Evolutionary conservation across 2,888 invertebrate species (phyloP).

Genomic region (Tortricodes alternella): DNA sequence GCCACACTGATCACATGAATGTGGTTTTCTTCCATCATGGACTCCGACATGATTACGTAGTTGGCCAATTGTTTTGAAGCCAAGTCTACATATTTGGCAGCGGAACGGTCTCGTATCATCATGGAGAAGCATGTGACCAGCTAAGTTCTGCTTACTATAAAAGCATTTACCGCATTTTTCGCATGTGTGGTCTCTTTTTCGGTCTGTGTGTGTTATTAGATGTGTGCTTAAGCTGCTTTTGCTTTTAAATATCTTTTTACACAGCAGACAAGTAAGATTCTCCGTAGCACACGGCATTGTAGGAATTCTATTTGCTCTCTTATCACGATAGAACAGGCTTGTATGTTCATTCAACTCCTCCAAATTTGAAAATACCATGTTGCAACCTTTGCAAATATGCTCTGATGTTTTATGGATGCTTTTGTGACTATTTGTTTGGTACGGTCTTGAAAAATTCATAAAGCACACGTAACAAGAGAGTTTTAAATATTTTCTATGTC

Average conservation of each 20-base stretch:
- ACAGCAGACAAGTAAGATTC: conserved; percentile 53
- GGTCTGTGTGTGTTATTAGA: conserved; percentile 80
- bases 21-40: conserved; percentile 54
- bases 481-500: conserved; percentile 83
- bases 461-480: conserved; percentile 64
- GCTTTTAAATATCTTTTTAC: conserved; percentile 56
- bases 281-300: conserved; percentile 36
- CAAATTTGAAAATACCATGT: conserved; percentile 45
- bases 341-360: conserved; percentile 52
- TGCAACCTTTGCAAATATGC: conserved; percentile 58
- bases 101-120: conserved; percentile 55
- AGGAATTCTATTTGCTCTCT: conserved; percentile 40
- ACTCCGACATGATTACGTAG: conserved; percentile 53
- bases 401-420: conserved; percentile 42
- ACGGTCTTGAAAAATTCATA: conserved; percentile 42
- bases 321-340: conserved; percentile 46
- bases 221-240: conserved; percentile 67
- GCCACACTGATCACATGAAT: conserved; percentile 56
- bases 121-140: conserved; percentile 63
- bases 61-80: conserved; percentile 52
- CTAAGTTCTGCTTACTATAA: conserved; percentile 34
- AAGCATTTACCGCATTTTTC: conserved; percentile 52
- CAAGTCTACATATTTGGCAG: conserved; percentile 62
- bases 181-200: conserved; percentile 60
- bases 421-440: conserved; percentile 44